A percentile compares a stretch with the other conserved stretches of the same genome.
Evolutionary conservation across 2,888 invertebrate genomes (phyloP).

Genomic region (Scaptomyza polygonia): DNA sequence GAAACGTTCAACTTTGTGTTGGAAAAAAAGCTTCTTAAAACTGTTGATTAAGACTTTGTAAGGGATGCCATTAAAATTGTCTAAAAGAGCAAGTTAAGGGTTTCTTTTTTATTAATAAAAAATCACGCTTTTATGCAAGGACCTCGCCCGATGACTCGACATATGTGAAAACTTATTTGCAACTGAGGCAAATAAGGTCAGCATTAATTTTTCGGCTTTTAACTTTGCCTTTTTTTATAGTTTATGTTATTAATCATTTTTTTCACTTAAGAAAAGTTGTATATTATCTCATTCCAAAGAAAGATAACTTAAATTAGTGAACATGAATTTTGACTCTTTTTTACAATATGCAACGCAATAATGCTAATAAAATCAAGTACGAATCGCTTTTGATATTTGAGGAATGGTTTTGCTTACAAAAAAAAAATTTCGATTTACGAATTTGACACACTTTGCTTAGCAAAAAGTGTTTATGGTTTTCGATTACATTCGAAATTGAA

Average conservation of each 20-base stretch:
- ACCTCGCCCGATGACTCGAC: background rate
- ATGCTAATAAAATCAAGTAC: background rate
- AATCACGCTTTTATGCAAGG: background rate
- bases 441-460: background rate
- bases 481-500: constrained; percentile 13
- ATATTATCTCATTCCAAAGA: no score
- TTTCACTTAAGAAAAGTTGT: background rate
- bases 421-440: no score
- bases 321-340: no score
- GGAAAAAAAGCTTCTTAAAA: no score
- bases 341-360: no score
- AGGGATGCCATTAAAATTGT: background rate
- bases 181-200: background rate
- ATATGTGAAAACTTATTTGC: background rate
- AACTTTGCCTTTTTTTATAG: background rate
- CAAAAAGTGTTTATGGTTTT: background rate
- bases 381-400: background rate
- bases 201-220: background rate
- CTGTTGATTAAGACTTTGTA: no score
- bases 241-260: background rate
- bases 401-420: no score
- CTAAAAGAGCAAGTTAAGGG: background rate
- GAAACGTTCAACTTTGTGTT: no score
- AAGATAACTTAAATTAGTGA: no score
- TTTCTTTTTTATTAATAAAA: no score